These are phyloP conservation scores for Notarius quadriscutis DNA, from an alignment of 2,113 vertebrate species.

Conservation along the genomic window DNA sequence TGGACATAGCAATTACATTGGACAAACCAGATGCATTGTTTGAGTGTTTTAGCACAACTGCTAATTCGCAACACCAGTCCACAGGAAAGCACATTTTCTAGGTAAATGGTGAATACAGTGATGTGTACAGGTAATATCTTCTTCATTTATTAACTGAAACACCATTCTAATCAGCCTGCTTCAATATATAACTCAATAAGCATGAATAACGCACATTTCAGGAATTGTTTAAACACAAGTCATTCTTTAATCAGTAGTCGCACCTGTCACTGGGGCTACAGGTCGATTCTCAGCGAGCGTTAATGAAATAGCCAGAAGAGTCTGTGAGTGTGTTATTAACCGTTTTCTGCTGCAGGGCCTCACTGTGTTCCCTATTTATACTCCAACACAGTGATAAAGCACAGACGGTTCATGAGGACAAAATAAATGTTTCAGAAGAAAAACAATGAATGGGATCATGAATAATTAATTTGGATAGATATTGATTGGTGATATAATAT, in stretches of 20 bases:
- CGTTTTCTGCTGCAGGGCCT: constrained; percentile 19
- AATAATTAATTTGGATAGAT: constrained; percentile 2
- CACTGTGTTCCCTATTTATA: not conserved
- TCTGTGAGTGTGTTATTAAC: constrained; percentile 19
- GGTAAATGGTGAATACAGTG: not conserved
- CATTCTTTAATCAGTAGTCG: constrained; percentile 31
- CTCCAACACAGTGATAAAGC: constrained; percentile 28
- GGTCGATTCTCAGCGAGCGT: constrained; percentile 15
- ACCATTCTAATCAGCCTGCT: constrained; percentile 5
- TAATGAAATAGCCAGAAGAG: constrained; percentile 29
- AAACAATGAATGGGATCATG: not conserved
- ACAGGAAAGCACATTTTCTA: not conserved
- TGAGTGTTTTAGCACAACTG: too few species aligned
- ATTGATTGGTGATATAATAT: not conserved
- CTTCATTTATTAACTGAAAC: constrained; percentile 17
- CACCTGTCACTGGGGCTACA: constrained; percentile 40
- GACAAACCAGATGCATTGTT: too few species aligned
- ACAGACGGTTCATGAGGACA: constrained; percentile 33
- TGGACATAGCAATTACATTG: too few species aligned
- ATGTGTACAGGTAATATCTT: not conserved
- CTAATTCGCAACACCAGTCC: too few species aligned
- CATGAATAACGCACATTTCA: not conserved
- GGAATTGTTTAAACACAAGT: constrained; percentile 26
- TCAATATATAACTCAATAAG: constrained; percentile 15
- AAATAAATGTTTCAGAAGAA: not conserved